A percentile compares a stretch with the other conserved stretches of the same genome.
phyloP scores from a whole-genome alignment of 1,140 invertebrate genomes.

The Helicoverpa armigera region DNA sequence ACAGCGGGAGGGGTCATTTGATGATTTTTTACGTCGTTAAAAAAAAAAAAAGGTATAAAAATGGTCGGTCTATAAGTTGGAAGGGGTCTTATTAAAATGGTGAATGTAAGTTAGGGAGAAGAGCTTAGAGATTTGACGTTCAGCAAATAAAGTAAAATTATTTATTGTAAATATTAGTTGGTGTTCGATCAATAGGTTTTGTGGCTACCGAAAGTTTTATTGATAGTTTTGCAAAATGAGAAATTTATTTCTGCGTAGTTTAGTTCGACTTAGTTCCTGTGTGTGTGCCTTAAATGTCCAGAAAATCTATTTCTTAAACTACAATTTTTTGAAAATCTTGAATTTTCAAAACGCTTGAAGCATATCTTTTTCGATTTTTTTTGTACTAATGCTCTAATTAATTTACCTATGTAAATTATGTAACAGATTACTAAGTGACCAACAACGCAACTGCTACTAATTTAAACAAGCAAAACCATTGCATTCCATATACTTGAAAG shows the following conservation, averaged over 20 bases:
- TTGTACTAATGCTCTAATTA: neutral
- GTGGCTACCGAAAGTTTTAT: neutral
- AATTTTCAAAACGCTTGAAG: neutral
- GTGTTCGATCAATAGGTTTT: conserved; percentile 34
- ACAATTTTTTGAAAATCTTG: neutral
- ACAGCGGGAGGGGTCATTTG: too few species aligned
- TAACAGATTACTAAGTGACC: conserved; percentile 6
- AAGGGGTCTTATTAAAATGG: conserved; percentile 42
- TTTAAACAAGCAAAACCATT: conserved; percentile 46
- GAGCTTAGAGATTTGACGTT: conserved; percentile 53
- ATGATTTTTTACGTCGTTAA: too few species aligned
- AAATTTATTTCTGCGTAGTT: too few species aligned
- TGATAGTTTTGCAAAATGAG: neutral
- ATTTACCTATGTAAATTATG: neutral
- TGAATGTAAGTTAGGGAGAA: conserved; percentile 30
- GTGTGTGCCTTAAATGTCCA: too few species aligned
- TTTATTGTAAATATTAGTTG: conserved; percentile 48
- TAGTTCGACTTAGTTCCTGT: too few species aligned
- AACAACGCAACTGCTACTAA: conserved; percentile 33
- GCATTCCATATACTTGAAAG: conserved; percentile 44
- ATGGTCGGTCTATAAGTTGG: neutral
- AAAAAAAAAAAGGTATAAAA: conserved; percentile 12
- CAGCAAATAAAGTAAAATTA: conserved; percentile 57
- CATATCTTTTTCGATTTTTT: neutral
- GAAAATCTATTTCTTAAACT: neutral